phyloP scores from a whole-genome alignment of 2,113 vertebrate species.

The Isichthys henryi region DNA sequence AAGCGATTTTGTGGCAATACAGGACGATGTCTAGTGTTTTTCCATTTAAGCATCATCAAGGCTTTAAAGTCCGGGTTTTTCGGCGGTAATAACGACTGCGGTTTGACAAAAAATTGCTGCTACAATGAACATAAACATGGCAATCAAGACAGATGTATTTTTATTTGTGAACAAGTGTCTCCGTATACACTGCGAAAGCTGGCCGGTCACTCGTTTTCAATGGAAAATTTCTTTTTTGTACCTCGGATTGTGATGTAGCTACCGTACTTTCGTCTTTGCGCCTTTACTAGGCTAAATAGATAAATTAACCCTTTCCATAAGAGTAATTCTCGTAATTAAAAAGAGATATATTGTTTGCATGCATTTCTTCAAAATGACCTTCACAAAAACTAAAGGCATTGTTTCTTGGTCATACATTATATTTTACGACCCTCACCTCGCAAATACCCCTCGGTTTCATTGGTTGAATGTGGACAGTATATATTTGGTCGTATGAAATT shows the following conservation, averaged over 20 bases:
- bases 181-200: neutral
- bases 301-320: neutral
- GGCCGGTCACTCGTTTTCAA: neutral
- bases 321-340: neutral
- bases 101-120: neutral
- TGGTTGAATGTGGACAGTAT: neutral
- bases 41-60: neutral
- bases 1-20: slow-evolving; percentile 34
- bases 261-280: neutral
- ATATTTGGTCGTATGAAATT: neutral
- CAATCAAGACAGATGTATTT: neutral
- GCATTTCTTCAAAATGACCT: slow-evolving; percentile 10
- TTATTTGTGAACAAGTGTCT: neutral
- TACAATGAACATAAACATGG: neutral
- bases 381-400: slow-evolving; percentile 40
- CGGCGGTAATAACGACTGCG: neutral
- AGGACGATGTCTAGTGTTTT: neutral
- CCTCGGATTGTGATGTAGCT: neutral
- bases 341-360: neutral
- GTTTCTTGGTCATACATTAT: neutral
- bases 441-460: neutral
- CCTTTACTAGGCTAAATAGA: neutral
- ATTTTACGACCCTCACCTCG: neutral
- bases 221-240: neutral
- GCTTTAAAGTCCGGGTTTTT: neutral